phyloP scores from a whole-genome alignment of 2,113 vertebrate species.

The Stictonetta naevosa region DNA sequence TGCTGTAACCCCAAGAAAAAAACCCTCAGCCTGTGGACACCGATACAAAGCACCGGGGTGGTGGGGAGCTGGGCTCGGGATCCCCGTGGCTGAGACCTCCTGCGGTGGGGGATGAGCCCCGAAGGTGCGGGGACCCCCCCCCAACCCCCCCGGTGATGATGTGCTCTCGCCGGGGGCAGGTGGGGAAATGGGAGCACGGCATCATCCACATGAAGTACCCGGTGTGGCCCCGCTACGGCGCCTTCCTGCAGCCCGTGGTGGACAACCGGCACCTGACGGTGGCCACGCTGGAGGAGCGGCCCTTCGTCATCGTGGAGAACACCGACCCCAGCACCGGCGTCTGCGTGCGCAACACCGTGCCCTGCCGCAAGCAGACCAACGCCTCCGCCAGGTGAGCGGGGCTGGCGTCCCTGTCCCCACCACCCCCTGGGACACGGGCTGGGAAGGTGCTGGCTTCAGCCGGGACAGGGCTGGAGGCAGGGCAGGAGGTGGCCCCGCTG shows the following conservation, averaged over 20 bases:
- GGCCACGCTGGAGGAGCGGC: constrained; percentile 95
- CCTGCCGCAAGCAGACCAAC: constrained; percentile 95
- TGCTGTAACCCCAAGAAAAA: background rate
- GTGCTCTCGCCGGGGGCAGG: constrained; percentile 71
- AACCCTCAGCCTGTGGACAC: rapidly evolving
- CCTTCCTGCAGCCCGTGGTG: constrained; percentile 88
- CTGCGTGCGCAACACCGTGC: constrained; percentile 96
- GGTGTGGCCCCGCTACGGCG: constrained; percentile 94
- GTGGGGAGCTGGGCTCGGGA: background rate
- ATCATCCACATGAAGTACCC: constrained; percentile 96
- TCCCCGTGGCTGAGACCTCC: background rate
- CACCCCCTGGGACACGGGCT: no score
- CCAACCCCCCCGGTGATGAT: background rate
- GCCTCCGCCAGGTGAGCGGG: constrained; percentile 83
- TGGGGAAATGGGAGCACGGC: constrained; percentile 91
- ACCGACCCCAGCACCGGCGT: constrained; percentile 90
- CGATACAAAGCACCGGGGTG: background rate
- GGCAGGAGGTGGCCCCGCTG: background rate
- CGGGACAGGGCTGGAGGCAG: background rate
- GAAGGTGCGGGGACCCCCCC: rapidly evolving
- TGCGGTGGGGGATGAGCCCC: background rate
- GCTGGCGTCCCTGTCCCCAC: background rate
- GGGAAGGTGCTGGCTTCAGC: background rate
- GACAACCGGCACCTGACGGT: constrained; percentile 94
- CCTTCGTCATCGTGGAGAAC: constrained; percentile 96